Evolutionary conservation across 2,888 invertebrate species (phyloP), one percentile per base, ranked within the genome.

Genomic region (Junonia oenone): DNA sequence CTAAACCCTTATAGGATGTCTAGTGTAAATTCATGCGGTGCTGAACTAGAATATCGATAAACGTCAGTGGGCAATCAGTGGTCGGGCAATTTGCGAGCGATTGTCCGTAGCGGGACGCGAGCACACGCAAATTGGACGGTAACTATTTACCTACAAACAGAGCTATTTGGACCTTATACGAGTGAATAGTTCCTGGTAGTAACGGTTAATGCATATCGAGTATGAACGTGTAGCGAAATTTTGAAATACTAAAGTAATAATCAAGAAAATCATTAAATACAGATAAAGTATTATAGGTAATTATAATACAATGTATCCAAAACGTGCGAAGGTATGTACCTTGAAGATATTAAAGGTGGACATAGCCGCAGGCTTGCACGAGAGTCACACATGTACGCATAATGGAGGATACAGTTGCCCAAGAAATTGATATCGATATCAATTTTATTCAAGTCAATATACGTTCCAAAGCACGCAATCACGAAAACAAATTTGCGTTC

Each of bases 401-500:
- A 84, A 84, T 82, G 76, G 81, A 81, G 81, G 78, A 81, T 82
- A 81, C 75, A 79, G 81, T 84, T 81, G 80, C 77, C 71, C 76
- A 78, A 80, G 78, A 79, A 83, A 84, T 82, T 83, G 72, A 82
- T 82, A 83, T 82, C 82, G 80, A 88, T 84, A 84, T 78, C 78
- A 83, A 82, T 83, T 78, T 81, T 79, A 82, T 84, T 77, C 79
- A 79, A 82, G 81, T 78, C 84, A 81, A 84, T 87, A 85, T 77
- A 74, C 78, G 78, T 73, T 78, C 72, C 77, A 77, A 82, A 79
- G 78, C 73, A 75, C 71, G 84, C 86, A 88, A 89, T 89, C 87
- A 88, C 79, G 83, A 85, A 87, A 88, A 89, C 89, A 89, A 89
- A 90, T 89, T 89, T 88, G 82, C 79, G 82, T 84, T 85, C 83